Base-by-base conservation (phyloP, 2,113 vertebrate genomes). In the Crotalus tigris region DNA sequence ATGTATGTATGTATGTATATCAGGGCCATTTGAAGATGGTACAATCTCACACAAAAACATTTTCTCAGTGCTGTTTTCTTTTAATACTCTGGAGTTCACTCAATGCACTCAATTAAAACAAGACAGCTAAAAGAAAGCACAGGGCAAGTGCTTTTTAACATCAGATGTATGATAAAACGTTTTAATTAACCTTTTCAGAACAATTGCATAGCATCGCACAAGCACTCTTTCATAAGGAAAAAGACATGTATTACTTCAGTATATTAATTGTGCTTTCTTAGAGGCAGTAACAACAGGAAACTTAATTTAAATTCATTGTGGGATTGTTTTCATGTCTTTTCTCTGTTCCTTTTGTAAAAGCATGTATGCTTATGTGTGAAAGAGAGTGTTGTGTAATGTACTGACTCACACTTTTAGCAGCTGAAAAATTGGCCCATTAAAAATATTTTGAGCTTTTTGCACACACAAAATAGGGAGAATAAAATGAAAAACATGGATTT, bases 151-250 rank as follows among this genome's bases (percentile, higher is more conserved):
- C 23, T 89, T 89, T 75, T 92, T 59, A 88, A 89, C 13, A 39
- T 19, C n/a, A 44, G 33, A 29, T 91, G 53, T 33, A 86, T 54
- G 53, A 93, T 49, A 61, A 57, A 90, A 26, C 1, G 15, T 61
- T 61, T 86, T 90, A 91, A 91, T 91, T 88, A 46, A 23, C 44
- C 61, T 88, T 64, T 88, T 91, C 24, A 49, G 85, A 93, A 55
- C 13, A 26, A 91, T 81, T 81, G 61, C 19, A 58, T 75, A 51
- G 44, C 19, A 11, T 17, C 1, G 4, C 64, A n/a, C 86, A 39
- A 44, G 85, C 2, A 75, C 21, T 33, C 21, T 86, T 23, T 61
- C 89, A 81, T 51, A 39, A 49, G 90, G 4, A 59, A 93, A 88
- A 88, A 44, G 12, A 23, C 90, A 58, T 3, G 12, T 44, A 33